These are phyloP conservation scores for Pyrrhia umbra DNA, from an alignment of 2,888 invertebrate genomes.

Conservation along the genomic window DNA sequence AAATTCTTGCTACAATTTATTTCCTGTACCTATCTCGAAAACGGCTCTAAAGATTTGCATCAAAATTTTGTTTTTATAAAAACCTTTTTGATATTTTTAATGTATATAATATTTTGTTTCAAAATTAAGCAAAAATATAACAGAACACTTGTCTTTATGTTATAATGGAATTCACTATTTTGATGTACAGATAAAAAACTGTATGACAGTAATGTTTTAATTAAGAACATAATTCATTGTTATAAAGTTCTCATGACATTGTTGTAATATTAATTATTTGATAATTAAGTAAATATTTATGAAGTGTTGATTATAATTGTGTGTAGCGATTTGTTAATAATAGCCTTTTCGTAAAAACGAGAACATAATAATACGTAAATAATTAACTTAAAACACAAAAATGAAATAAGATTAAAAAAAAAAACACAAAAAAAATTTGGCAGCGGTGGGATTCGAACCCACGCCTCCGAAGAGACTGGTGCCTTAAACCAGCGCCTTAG, in stretches of 20 bases:
- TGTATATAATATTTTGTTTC: no score
- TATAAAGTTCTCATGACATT: slow-evolving; percentile 41
- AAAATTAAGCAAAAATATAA: no score
- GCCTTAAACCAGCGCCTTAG: slow-evolving; percentile 97
- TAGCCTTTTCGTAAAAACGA: not conserved
- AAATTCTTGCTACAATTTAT: no score
- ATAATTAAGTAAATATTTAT: not conserved
- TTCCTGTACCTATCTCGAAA: no score
- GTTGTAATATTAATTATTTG: slow-evolving; percentile 11
- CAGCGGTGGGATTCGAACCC: slow-evolving; percentile 92
- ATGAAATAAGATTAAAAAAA: no score
- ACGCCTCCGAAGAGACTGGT: slow-evolving; percentile 97
- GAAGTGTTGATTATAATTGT: slow-evolving; percentile 7
- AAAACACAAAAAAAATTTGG: slow-evolving; percentile 68
- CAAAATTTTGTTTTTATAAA: no score
- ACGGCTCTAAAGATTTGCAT: no score
- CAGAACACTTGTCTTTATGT: no score
- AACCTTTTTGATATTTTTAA: no score
- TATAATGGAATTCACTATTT: no score
- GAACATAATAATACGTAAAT: not conserved
- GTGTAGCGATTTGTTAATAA: slow-evolving; percentile 34
- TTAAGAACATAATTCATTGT: slow-evolving; percentile 22
- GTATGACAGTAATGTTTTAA: slow-evolving; percentile 22
- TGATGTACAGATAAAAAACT: not conserved
- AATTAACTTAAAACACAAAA: no score